phyloP scores from a whole-genome alignment of 2,888 invertebrate genomes.

The Diabrotica balteata region DNA sequence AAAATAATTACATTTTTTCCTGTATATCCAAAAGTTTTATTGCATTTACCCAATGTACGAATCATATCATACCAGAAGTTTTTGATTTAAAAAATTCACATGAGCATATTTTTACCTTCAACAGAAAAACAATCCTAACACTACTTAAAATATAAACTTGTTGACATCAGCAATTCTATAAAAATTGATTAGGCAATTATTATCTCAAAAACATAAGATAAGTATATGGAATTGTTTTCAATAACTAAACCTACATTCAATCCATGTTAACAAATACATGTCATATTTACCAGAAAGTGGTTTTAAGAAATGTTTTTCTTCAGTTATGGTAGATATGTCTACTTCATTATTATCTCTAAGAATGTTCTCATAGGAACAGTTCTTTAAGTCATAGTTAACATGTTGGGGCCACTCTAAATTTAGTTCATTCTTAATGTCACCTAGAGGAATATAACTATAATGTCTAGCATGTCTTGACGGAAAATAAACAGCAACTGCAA shows the following conservation, averaged over 20 bases:
- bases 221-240: background rate
- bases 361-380: slow-evolving; percentile 51
- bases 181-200: too few species aligned
- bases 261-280: too few species aligned
- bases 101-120: too few species aligned
- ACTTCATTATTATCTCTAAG: slow-evolving; percentile 48
- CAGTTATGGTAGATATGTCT: slow-evolving; percentile 42
- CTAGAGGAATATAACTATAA: slow-evolving; percentile 51
- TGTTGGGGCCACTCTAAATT: slow-evolving; percentile 37
- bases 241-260: background rate
- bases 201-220: too few species aligned
- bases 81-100: too few species aligned
- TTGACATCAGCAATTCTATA: too few species aligned
- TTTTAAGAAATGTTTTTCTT: slow-evolving; percentile 37
- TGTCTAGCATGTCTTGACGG: slow-evolving; percentile 55
- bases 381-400: slow-evolving; percentile 45
- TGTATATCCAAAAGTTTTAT: too few species aligned
- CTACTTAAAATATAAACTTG: too few species aligned
- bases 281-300: slow-evolving; percentile 42
- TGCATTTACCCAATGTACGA: too few species aligned
- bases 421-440: slow-evolving; percentile 48
- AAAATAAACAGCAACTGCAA: slow-evolving; percentile 51
- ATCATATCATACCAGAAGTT: too few species aligned
- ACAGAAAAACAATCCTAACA: too few species aligned
- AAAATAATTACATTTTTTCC: too few species aligned